Evolutionary conservation across 2,797 vertebrate species (phyloP), one percentile per base, ranked within the genome.

Genomic region (Erpetoichthys calabaricus): DNA sequence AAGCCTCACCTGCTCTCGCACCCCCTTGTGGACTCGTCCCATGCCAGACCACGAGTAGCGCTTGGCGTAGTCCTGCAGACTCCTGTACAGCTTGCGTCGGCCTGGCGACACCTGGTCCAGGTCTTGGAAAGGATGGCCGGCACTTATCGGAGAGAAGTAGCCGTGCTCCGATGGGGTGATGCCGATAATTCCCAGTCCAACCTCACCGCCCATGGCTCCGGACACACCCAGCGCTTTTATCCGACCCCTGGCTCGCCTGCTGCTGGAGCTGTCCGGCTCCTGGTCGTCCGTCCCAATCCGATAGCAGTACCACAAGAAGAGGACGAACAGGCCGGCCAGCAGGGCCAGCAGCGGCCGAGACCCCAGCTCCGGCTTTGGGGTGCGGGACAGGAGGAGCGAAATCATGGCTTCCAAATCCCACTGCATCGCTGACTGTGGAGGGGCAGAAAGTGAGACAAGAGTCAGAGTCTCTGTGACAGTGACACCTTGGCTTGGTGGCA

Each of bases 251-350:
- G 3, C n/a, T n/a, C 47, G 47, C 47, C 47, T 49, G 5, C 47
- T n/a, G n/a, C 55, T n/a, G 47, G 7, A 7, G 47, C n/a, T 49
- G 7, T 49, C 47, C 5, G 44, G 64, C 46, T 47, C 56, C 57
- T 62, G 42, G 42, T 74, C 78, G 61, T 89, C 84, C 0, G 83
- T 85, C 25, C 90, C 90, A 56, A 92, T 77, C 1, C 87, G 80
- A 54, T 92, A 92, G 62, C 90, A 92, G 71, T 92, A 89, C 89
- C 90, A 92, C 57, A 91, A 79, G 56, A 92, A 92, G 42, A 92
- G 80, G 25, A 91, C 75, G 54, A 87, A 80, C 3, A 91, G 61
- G 8, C 86, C 86, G 76, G 86, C 90, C 3, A 92, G 76, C 54
- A 92, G 72, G 7, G 87, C 86, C 0, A 81, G 83, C n/a, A 88